Evolutionary conservation across 1,140 invertebrate genomes (phyloP), one percentile per base, ranked within the genome.

Genomic region (Pygmarrhopalites habei): DNA sequence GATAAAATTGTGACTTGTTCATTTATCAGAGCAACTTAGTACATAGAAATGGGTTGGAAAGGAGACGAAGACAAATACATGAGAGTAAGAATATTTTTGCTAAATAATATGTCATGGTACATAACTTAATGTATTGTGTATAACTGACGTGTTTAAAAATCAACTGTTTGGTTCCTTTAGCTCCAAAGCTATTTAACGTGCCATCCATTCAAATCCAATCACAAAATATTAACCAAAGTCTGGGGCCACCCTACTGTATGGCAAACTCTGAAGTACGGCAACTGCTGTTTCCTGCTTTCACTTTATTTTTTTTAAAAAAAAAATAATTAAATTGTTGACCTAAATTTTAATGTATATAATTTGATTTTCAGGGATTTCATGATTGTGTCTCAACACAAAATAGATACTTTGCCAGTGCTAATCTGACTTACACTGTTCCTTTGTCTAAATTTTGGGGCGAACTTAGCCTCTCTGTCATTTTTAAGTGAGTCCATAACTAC

Each of bases 331-430:
- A n/a, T n/a, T n/a, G n/a, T n/a, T n/a, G n/a, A n/a, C n/a, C n/a
- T n/a, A n/a, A n/a, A n/a, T n/a, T n/a, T n/a, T n/a, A n/a, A n/a
- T n/a, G n/a, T n/a, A n/a, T n/a, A n/a, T n/a, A n/a, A n/a, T n/a
- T n/a, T n/a, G n/a, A n/a, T n/a, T n/a, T n/a, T n/a, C 32, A 66
- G 25, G 67, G 67, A 25, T 64, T 55, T 32, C 64, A 69, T 35
- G 67, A 69, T 56, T 69, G 67, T 39, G 67, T 69, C 21, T 69
- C 67, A 1, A 47, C 64, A 29, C 60, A 65, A 53, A 69, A 66
- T 41, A 35, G 59, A 53, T 66, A 64, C 55, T 69, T 69, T 60
- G 52, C 62, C 32, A 60, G 63, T 26, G 64, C 58, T 23, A 69
- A 69, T 39, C 35, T 69, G 15, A 64, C 67, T 14, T 69, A 69